phyloP scores from a whole-genome alignment of 1,140 invertebrate species.

The Octopus sinensis region DNA sequence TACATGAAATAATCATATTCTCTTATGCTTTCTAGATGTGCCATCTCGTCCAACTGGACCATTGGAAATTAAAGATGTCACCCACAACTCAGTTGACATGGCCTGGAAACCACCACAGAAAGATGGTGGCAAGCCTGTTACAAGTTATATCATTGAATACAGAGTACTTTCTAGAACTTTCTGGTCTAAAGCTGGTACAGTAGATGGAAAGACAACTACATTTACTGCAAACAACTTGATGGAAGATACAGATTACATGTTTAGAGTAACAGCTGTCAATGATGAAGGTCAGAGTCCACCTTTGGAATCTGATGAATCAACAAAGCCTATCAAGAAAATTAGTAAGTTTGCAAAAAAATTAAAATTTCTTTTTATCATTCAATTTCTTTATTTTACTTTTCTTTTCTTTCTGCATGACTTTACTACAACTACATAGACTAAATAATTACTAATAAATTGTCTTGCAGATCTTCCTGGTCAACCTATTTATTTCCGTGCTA shows the following conservation, averaged over 20 bases:
- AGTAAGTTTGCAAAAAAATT: conserved; percentile 57
- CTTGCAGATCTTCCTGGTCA: conserved; percentile 67
- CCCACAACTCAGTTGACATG: conserved; percentile 69
- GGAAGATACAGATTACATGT: conserved; percentile 70
- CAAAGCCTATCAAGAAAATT: conserved; percentile 73
- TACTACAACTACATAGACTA: conserved; percentile 50
- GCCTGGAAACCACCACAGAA: conserved; percentile 88
- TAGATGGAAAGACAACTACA: conserved; percentile 58
- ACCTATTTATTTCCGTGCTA: conserved; percentile 86
- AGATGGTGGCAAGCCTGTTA: conserved; percentile 91
- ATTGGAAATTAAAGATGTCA: conserved; percentile 64
- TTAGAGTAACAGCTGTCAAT: conserved; percentile 90
- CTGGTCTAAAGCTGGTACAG: conserved; percentile 38
- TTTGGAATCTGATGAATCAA: conserved; percentile 68
- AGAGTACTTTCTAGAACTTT: conserved; percentile 61
- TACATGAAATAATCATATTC: too few relatives aligned
- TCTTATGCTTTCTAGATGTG: conserved; percentile 64
- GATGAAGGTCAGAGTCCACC: conserved; percentile 79
- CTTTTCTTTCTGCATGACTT: conserved; percentile 34
- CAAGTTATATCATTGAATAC: conserved; percentile 90
- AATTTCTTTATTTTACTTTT: neutral
- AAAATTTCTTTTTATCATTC: conserved; percentile 50
- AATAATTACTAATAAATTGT: conserved; percentile 51
- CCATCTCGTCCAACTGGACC: conserved; percentile 89
- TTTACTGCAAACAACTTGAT: conserved; percentile 35